Evolutionary conservation across 1,140 invertebrate species (phyloP).

Genomic region (Antheraea mylitta): DNA sequence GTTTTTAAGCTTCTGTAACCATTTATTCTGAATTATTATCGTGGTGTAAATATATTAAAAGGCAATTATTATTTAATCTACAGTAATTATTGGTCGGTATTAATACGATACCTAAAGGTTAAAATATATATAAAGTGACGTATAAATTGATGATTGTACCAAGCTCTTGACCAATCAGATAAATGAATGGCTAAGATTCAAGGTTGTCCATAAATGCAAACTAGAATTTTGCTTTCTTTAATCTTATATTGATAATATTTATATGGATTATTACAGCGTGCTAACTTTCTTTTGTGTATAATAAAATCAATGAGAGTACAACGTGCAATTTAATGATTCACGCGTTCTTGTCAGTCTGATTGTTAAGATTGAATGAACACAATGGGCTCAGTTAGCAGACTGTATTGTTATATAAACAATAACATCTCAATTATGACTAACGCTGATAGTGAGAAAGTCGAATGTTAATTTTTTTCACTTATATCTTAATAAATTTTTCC

Average conservation of each 20-base stretch:
- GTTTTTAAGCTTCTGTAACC: background rate
- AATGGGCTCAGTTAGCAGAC: slow-evolving; percentile 25
- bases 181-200: background rate
- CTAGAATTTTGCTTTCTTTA: background rate
- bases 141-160: background rate
- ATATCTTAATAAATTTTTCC: background rate
- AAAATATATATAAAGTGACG: background rate
- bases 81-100: background rate
- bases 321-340: slow-evolving; percentile 47
- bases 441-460: slow-evolving; percentile 16
- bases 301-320: slow-evolving; percentile 49
- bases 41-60: background rate
- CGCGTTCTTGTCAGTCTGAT: slow-evolving; percentile 56
- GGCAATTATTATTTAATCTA: background rate
- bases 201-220: background rate
- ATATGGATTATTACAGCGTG: slow-evolving; percentile 22
- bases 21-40: background rate
- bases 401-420: slow-evolving; percentile 11
- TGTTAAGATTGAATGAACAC: slow-evolving; percentile 38
- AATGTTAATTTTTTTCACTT: background rate
- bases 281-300: slow-evolving; percentile 66
- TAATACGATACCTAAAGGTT: background rate
- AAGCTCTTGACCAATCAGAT: background rate
- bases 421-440: slow-evolving; percentile 16
- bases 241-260: background rate